Conservation (phyloP, 2,888 invertebrate species). For the Ametastegia equiseti region DNA sequence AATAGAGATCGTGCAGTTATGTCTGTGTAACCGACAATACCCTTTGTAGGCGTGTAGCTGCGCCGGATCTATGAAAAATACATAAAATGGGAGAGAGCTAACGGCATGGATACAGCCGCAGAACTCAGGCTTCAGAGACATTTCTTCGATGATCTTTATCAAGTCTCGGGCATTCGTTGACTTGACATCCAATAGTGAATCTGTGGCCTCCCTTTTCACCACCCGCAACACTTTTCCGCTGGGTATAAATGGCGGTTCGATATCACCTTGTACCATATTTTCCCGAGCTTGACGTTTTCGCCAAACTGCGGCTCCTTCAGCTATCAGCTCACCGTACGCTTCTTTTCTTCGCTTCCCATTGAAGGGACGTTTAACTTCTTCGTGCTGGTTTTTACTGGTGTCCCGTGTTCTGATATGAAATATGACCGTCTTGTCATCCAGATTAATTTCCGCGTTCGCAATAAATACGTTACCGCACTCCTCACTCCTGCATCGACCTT, state of each 20-base stretch:
- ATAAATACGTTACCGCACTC: conserved; percentile 48
- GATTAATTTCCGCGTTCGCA: not conserved
- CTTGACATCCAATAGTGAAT: conserved; percentile 47
- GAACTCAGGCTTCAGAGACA: conserved; percentile 47
- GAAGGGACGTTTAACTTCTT: conserved; percentile 34
- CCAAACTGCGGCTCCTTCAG: conserved; percentile 48
- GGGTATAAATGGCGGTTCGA: conserved; percentile 50
- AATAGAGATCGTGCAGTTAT: conserved; percentile 38
- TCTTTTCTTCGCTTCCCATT: conserved; percentile 44
- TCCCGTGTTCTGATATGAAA: conserved; percentile 41
- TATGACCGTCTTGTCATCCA: conserved; percentile 19
- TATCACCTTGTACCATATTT: conserved; percentile 49
- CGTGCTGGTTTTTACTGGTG: conserved; percentile 44
- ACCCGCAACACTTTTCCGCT: conserved; percentile 34
- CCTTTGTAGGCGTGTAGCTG: conserved; percentile 52
- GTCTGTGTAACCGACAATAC: conserved; percentile 42
- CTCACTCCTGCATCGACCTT: conserved; percentile 48
- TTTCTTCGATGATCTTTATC: conserved; percentile 48
- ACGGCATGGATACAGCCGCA: conserved; percentile 51
- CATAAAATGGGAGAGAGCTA: conserved; percentile 48
- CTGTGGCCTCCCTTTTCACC: conserved; percentile 50
- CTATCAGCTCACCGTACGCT: conserved; percentile 45
- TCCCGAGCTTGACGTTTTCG: conserved; percentile 46
- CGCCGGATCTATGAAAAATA: conserved; percentile 49
- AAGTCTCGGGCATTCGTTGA: conserved; percentile 44